These are phyloP conservation scores for Platysteira castanea DNA, from an alignment of 2,113 vertebrate species.

Conservation along the genomic window DNA sequence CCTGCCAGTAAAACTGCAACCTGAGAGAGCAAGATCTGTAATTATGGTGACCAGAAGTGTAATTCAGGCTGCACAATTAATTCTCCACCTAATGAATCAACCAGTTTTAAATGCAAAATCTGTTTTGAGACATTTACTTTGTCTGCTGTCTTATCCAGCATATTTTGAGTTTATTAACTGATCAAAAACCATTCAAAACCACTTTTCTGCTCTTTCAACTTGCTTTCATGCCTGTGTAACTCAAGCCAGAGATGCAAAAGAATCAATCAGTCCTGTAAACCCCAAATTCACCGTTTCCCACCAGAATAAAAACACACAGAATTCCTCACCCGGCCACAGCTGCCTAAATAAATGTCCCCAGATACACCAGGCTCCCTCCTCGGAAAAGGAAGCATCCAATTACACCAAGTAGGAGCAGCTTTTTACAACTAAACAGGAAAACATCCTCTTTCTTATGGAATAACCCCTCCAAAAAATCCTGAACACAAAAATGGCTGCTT, in stretches of 20 bases:
- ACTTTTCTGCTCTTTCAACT: background rate
- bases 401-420: background rate
- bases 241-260: background rate
- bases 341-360: slow-evolving; percentile 32
- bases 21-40: background rate
- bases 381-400: slow-evolving; percentile 4
- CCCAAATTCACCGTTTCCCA: background rate
- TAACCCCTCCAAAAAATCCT: background rate
- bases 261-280: background rate
- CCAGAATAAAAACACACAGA: background rate
- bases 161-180: background rate
- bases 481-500: background rate
- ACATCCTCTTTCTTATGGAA: background rate
- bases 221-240: background rate
- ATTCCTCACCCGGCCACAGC: background rate
- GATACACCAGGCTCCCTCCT: background rate
- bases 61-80: background rate
- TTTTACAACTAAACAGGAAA: slow-evolving; percentile 3
- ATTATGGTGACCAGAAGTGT: background rate
- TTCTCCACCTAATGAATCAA: background rate
- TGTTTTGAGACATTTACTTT: background rate
- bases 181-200: background rate
- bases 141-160: background rate
- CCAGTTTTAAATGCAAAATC: background rate
- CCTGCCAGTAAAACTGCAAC: background rate